Evolutionary conservation across 2,113 vertebrate genomes (phyloP).

Genomic region (Anoura caudifer): DNA sequence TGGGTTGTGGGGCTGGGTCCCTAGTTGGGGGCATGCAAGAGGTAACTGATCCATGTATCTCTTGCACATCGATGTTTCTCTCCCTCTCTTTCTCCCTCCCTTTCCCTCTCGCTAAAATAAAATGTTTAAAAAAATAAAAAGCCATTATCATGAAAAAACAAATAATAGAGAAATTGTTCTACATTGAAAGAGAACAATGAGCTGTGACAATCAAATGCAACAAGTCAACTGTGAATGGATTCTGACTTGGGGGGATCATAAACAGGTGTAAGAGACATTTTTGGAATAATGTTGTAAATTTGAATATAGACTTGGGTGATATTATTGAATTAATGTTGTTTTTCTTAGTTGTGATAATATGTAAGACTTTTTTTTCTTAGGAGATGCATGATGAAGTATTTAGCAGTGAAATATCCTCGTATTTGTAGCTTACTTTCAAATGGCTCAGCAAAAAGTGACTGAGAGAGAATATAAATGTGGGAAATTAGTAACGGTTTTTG

Average conservation of each 20-base stretch:
- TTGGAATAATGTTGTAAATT: slow-evolving; percentile 3
- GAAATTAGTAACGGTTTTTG: slow-evolving; percentile 14
- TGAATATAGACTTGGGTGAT: background rate
- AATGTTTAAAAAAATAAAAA: background rate
- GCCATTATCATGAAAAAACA: background rate
- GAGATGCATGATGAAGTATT: background rate
- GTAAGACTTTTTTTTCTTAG: slow-evolving; percentile 18
- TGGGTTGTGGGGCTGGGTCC: too few relatives aligned
- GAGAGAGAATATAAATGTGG: background rate
- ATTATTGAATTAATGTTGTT: slow-evolving; percentile 36
- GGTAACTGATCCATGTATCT: too few relatives aligned
- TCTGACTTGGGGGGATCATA: background rate
- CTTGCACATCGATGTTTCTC: too few relatives aligned
- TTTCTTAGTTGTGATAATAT: background rate
- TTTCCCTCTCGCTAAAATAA: too few relatives aligned
- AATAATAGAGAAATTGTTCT: background rate
- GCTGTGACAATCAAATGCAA: background rate
- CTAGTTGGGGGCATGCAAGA: too few relatives aligned
- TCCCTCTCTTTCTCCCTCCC: too few relatives aligned
- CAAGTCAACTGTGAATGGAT: background rate
- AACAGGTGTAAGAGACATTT: background rate
- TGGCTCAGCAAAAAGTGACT: background rate
- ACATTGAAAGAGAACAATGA: slow-evolving; percentile 11
- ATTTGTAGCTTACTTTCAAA: slow-evolving; percentile 40
- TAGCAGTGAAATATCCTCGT: background rate